phyloP scores from a whole-genome alignment of 53 echinoderm and acorn worm species.

The Holothuria leucospilota region DNA sequence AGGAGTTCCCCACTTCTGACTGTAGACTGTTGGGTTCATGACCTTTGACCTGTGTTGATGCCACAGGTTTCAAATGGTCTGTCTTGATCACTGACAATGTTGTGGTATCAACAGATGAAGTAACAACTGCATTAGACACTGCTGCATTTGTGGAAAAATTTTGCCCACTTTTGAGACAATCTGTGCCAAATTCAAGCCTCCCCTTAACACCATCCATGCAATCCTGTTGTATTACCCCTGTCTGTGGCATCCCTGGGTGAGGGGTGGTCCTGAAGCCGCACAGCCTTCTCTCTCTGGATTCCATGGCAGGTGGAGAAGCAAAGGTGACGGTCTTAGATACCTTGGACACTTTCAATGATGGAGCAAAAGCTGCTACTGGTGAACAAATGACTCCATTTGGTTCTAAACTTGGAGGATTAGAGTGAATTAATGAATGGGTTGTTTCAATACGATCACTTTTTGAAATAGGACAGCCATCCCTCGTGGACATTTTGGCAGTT shows the following conservation, averaged over 20 bases:
- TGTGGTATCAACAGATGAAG: background rate
- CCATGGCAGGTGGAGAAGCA: background rate
- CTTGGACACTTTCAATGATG: background rate
- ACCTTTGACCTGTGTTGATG: background rate
- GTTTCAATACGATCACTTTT: too few species aligned
- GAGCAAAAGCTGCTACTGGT: background rate
- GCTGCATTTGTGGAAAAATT: background rate
- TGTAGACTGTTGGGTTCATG: background rate
- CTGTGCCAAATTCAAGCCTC: conserved; percentile 9
- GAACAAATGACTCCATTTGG: background rate
- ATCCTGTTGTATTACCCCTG: background rate
- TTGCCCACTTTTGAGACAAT: background rate
- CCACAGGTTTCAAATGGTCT: too few species aligned
- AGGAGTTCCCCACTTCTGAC: background rate
- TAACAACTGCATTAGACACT: too few species aligned
- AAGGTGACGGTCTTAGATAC: background rate
- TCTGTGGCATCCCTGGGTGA: conserved; percentile 4
- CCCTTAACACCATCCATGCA: background rate
- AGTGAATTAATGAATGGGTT: too few species aligned
- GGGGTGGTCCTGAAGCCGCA: conserved; percentile 13
- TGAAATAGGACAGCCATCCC: too few species aligned
- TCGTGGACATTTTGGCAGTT: too few species aligned
- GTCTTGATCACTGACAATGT: too few species aligned
- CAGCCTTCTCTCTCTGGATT: background rate
- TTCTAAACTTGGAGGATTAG: background rate